phyloP scores from a whole-genome alignment of 1,140 invertebrate genomes.

The Lordiphosa collinella region DNA sequence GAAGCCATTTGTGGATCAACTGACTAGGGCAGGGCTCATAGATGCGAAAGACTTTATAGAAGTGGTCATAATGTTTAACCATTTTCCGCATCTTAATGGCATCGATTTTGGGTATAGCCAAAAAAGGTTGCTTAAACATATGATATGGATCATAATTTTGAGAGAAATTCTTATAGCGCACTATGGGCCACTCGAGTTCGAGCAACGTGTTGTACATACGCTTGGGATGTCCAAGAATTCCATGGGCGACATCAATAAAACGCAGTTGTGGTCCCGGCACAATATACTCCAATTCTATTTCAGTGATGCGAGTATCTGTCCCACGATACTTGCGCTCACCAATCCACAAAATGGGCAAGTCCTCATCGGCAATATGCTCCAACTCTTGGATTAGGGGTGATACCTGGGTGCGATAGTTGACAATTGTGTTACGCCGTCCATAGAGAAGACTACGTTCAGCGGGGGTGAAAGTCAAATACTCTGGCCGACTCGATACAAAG shows the following conservation, averaged over 20 bases:
- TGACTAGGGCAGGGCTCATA: constrained; percentile 29
- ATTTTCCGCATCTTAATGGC: constrained; percentile 29
- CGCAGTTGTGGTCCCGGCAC: constrained; percentile 55
- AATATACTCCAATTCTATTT: constrained; percentile 71
- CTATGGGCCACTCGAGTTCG: constrained; percentile 48
- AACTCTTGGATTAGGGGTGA: constrained; percentile 68
- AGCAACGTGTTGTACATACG: constrained; percentile 59
- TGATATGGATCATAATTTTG: constrained; percentile 56
- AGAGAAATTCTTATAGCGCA: constrained; percentile 56
- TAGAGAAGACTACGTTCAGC: constrained; percentile 59
- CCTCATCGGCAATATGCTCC: constrained; percentile 39
- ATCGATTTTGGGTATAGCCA: constrained; percentile 51
- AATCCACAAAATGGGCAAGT: constrained; percentile 70
- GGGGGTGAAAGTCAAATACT: constrained; percentile 44
- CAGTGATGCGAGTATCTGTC: constrained; percentile 48
- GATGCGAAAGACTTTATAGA: constrained; percentile 46
- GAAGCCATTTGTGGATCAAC: constrained; percentile 43
- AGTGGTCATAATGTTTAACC: constrained; percentile 40
- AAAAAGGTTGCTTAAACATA: constrained; percentile 50
- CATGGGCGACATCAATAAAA: constrained; percentile 67
- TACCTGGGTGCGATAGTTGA: constrained; percentile 60
- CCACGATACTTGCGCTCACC: constrained; percentile 73
- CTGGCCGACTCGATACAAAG: constrained; percentile 36
- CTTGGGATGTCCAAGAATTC: constrained; percentile 69
- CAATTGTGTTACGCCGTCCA: constrained; percentile 49